Conservation (phyloP, 2,113 vertebrate species). For the Lophotis ruficrista region DNA sequence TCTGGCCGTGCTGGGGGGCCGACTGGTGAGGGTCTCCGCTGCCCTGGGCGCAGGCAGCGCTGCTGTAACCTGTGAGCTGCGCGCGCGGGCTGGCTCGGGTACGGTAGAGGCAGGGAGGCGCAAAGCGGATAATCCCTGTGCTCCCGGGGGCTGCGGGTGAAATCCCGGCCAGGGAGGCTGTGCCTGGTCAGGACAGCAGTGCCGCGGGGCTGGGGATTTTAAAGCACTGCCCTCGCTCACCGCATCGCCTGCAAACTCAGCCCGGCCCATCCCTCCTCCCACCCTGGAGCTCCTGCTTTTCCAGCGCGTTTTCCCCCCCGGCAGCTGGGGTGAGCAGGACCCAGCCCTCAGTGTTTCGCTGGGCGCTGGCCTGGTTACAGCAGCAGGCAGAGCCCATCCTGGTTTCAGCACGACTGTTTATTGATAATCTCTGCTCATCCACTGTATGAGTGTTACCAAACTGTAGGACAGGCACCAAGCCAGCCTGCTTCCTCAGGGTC, state of each 20-base stretch:
- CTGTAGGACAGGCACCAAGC: neutral
- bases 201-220: neutral
- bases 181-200: neutral
- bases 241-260: accelerated
- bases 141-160: neutral
- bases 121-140: neutral
- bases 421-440: slow-evolving; percentile 64
- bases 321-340: neutral
- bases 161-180: neutral
- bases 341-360: accelerated
- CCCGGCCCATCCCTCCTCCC: accelerated
- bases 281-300: neutral
- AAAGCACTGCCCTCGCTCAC: accelerated
- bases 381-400: neutral
- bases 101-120: neutral
- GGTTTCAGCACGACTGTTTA: slow-evolving; percentile 73
- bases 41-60: neutral
- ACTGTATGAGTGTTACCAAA: slow-evolving; percentile 17
- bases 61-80: neutral
- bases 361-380: neutral
- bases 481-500: slow-evolving; percentile 6
- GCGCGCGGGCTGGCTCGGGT: neutral
- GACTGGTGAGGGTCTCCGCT: neutral
- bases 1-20: neutral
- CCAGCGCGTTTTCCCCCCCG: neutral